Evolutionary conservation across 2,113 vertebrate species (phyloP), one percentile per base, ranked within the genome.

Genomic region (Lynx canadensis): DNA sequence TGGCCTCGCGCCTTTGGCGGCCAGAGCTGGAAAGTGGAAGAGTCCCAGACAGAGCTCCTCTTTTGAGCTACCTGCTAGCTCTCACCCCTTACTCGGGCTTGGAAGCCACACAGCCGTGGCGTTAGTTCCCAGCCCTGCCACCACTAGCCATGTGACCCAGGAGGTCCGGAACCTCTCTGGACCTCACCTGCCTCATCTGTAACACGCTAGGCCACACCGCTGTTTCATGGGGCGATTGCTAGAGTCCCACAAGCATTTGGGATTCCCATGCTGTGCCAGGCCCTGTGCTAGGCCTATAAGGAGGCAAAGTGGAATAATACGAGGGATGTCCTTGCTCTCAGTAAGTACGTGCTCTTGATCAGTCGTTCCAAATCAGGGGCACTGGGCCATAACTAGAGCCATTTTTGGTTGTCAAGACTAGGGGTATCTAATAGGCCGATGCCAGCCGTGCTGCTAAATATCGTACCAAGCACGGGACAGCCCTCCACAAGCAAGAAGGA

Each of bases 1-100:
- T 79, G 87, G 96, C 97, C 82, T 86, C 78, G 96, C 93, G 0
- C 4, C 97, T 96, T 93, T 82, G 63, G 94, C 31, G 41, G 66
- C 18, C 96, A 66, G 93, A 71, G 55, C 0, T 21, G 69, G 84
- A 97, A 94, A 96, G 90, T 80, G 33, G 45, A 97, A 96, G 89
- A 89, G 89, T 97, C 91, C 65, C 65, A 95, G 94, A 52, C 48
- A 55, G 1, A 36, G 65, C 33, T 52, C 29, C n/a, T 93, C 76
- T 68, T 55, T 71, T 16, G 0, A 15, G 23, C 63, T 78, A 13
- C 63, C 45, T 45, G 0, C 23, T 29, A 1, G 9, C 73, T 82
- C 78, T 86, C 69, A 0, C n/a, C 29, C 33, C 41, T 8, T 7
- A 2, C 15, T 1, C 29, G 5, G 74, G 33, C 31, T 36, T 52